These are phyloP conservation scores for Labeo catla DNA, from an alignment of 2,113 vertebrate species.

Conservation along the genomic window DNA sequence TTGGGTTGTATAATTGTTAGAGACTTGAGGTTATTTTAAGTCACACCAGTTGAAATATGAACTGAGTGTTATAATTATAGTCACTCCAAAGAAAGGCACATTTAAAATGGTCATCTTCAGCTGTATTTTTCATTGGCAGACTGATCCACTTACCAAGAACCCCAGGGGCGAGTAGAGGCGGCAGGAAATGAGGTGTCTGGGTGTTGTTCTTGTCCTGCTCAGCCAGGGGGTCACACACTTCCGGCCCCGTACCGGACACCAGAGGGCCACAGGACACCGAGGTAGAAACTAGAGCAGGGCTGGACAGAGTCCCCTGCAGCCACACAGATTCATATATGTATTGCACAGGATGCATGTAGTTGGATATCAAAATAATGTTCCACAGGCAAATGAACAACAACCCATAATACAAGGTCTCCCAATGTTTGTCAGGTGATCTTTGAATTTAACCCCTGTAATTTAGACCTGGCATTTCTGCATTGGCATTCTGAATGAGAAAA, in stretches of 20 bases:
- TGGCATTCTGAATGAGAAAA: background rate
- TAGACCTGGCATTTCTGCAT: background rate
- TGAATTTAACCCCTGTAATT: background rate
- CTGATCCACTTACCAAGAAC: conserved; percentile 71
- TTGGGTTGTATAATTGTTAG: no score
- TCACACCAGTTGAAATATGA: background rate
- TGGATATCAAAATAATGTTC: background rate
- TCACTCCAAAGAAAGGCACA: background rate
- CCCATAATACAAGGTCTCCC: background rate
- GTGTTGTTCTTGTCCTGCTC: conserved; percentile 70
- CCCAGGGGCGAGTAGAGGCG: conserved; percentile 73
- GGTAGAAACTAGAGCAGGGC: conserved; percentile 77
- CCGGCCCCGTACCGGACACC: conserved; percentile 40
- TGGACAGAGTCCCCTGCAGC: conserved; percentile 65
- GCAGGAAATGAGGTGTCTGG: conserved; percentile 70
- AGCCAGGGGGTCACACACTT: conserved; percentile 54
- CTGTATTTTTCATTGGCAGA: background rate
- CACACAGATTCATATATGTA: background rate
- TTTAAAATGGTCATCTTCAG: background rate
- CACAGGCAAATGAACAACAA: background rate
- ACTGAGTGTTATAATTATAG: background rate
- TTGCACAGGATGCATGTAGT: background rate
- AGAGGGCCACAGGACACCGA: conserved; percentile 69
- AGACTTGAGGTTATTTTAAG: no score
- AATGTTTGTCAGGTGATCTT: background rate